Evolutionary conservation across 92 coral and sea anemone genomes (phyloP), one percentile per base, ranked within the genome.

Genomic region (Montipora capitata): DNA sequence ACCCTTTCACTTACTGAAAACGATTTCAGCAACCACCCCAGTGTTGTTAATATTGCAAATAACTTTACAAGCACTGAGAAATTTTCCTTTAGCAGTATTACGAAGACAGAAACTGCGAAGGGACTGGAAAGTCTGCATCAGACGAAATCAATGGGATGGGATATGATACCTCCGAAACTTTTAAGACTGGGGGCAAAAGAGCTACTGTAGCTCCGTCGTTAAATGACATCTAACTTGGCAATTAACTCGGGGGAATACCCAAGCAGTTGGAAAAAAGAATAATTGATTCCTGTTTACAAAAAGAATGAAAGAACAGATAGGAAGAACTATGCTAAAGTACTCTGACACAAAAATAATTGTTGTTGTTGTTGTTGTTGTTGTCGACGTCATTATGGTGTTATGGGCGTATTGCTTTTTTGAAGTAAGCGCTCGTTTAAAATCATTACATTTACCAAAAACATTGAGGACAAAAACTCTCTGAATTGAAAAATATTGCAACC

Each of bases 241-340:
- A 82, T 82, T n/a, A 67, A 45, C 2, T 40, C 11, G 39, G 61
- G 78, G 54, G 18, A 39, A 35, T 68, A 71, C 59, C 78, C 78
- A 65, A 65, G 35, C 71, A 68, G 67, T 45, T 79, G 73, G 84
- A 79, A 79, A 67, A 62, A 43, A 68, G 87, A 70, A 48, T 79
- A 66, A 73, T 71, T 56, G 79, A 27, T 27, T 27, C 35, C 35
- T 45, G 65, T 81, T 11, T 68, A 41, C 45, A 81, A 81, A 51
- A 65, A 68, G 15, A 77, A 65, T 18, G 77, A 82, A 27, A 73
- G 41, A 51, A 41, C 10, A 40, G 41, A 43, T 41, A 71, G 43
- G 48, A 72, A 82, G 65, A 81, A 81, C 76, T 81, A 76, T 20
- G 1, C 27, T 20, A 20, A 20, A 20, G 27, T 20, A 20, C 27